phyloP scores from a whole-genome alignment of 2,113 vertebrate species.

The Mellivora capensis region DNA sequence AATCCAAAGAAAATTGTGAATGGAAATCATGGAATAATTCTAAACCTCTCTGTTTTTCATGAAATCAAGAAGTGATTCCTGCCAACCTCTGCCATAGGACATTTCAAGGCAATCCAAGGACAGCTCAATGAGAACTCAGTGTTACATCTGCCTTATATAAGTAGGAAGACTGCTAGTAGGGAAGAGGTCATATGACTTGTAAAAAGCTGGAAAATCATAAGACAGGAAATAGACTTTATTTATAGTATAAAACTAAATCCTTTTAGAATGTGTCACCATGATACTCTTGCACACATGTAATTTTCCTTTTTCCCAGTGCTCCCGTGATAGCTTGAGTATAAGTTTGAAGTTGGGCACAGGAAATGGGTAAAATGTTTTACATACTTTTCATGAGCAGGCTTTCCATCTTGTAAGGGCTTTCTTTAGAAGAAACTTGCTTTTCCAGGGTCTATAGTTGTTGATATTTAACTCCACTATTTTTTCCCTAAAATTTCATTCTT shows the following conservation, averaged over 20 bases:
- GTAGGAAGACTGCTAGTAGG: background rate
- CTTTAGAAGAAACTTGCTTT: background rate
- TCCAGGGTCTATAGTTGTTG: background rate
- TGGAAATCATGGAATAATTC: background rate
- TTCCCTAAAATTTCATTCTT: background rate
- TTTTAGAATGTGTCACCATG: background rate
- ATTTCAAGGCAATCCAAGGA: background rate
- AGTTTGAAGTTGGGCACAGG: background rate
- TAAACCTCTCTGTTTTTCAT: background rate
- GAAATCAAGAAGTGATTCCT: background rate
- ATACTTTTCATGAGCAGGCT: background rate
- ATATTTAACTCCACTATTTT: background rate
- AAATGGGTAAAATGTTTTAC: background rate
- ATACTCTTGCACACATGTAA: background rate
- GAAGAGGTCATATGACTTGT: background rate
- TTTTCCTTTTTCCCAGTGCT: background rate
- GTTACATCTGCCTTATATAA: background rate
- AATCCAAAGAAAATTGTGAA: background rate
- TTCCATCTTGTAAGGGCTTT: background rate
- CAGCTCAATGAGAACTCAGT: background rate
- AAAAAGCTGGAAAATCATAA: background rate
- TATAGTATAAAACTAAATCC: background rate
- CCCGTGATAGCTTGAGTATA: background rate
- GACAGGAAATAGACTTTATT: background rate
- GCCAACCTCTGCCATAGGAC: background rate